Evolutionary conservation across 1,140 invertebrate genomes (phyloP).

Genomic region (Danaus plexippus): DNA sequence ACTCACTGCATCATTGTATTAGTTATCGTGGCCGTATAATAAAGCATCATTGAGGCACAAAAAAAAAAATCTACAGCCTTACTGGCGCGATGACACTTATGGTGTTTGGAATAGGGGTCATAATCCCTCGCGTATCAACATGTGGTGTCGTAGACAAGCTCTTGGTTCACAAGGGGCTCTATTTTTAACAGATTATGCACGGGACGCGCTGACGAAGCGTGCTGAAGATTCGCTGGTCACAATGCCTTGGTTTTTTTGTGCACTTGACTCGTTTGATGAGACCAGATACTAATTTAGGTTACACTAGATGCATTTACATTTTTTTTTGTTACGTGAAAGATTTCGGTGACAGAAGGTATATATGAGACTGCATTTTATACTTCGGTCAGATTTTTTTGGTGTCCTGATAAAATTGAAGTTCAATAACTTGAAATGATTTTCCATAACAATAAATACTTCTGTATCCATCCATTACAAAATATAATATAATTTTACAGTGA

Average conservation of each 20-base stretch:
- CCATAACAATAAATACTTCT: too few relatives aligned
- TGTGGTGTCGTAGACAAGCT: conserved; percentile 33
- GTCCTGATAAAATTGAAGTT: too few relatives aligned
- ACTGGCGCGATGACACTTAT: conserved; percentile 12
- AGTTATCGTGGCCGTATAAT: conserved; percentile 37
- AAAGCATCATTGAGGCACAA: conserved; percentile 47
- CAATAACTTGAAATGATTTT: too few relatives aligned
- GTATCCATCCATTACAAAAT: too few relatives aligned
- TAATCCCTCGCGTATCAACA: conserved; percentile 19
- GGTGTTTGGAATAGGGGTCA: conserved; percentile 7
- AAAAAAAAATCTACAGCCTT: conserved; percentile 24
- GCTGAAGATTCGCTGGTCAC: conserved; percentile 31
- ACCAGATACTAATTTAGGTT: conserved; percentile 21
- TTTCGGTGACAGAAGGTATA: too few relatives aligned
- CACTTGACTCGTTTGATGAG: conserved; percentile 19
- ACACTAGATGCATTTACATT: conserved; percentile 2
- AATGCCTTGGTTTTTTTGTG: conserved; percentile 27
- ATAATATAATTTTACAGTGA: too few relatives aligned
- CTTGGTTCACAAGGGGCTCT: conserved; percentile 45
- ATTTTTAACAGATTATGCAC: conserved; percentile 64
- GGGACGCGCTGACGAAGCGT: conserved; percentile 38
- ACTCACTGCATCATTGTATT: conserved; percentile 26
- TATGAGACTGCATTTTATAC: too few relatives aligned
- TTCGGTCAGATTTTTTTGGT: too few relatives aligned
- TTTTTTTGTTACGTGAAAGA: too few relatives aligned